A percentile compares a stretch with the other conserved stretches of the same genome.
Conservation (phyloP, 2,888 invertebrate genomes). For the Ophonus ardosiacus region DNA sequence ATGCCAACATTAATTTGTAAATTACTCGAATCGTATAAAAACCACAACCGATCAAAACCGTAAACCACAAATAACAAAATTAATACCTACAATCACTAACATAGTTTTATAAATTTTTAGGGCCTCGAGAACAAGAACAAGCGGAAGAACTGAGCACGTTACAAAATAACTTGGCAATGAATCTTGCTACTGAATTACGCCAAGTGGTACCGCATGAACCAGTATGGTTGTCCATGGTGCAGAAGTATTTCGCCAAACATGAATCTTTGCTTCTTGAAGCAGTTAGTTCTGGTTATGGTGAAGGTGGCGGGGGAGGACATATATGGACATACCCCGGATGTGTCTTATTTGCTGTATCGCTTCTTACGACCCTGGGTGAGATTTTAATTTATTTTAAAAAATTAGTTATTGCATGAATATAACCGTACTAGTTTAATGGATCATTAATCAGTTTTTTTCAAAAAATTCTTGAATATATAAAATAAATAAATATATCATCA, state of each 20-base stretch:
- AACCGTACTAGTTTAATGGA: too few relatives aligned
- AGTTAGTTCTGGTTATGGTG: slow-evolving; percentile 78
- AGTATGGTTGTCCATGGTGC: slow-evolving; percentile 81
- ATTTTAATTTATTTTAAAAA: background rate
- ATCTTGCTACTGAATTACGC: slow-evolving; percentile 81
- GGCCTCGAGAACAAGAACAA: slow-evolving; percentile 80
- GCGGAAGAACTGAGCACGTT: slow-evolving; percentile 77
- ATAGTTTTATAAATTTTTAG: slow-evolving; percentile 70
- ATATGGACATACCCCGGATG: slow-evolving; percentile 85
- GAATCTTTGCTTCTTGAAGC: slow-evolving; percentile 79
- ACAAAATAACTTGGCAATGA: slow-evolving; percentile 81
- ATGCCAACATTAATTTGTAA: too few relatives aligned
- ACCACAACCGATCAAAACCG: too few relatives aligned
- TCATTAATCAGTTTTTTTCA: too few relatives aligned
- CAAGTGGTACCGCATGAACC: slow-evolving; percentile 78
- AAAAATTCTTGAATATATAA: too few relatives aligned
- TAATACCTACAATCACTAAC: too few relatives aligned
- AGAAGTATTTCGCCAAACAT: slow-evolving; percentile 78
- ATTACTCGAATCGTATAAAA: too few relatives aligned
- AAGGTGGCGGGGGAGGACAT: slow-evolving; percentile 78
- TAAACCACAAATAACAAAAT: too few relatives aligned
- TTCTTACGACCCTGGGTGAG: slow-evolving; percentile 83
- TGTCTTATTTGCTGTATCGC: slow-evolving; percentile 82
- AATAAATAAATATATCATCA: too few relatives aligned
- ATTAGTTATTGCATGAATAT: background rate